Evolutionary conservation across 2,888 invertebrate genomes (phyloP).

Genomic region (Eupithecia pulchellata): DNA sequence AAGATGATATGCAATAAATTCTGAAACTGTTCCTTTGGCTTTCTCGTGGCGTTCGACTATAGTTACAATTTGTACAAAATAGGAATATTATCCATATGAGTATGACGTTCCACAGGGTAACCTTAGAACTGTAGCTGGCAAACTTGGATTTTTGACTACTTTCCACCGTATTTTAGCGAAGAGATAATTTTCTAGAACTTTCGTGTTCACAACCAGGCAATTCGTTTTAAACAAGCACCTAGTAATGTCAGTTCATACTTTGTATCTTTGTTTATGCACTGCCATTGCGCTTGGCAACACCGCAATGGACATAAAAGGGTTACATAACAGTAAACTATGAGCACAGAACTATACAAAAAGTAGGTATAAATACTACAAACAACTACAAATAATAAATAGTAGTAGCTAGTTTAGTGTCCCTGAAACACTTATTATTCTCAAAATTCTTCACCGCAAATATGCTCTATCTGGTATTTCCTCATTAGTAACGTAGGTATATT

Average conservation of each 20-base stretch:
- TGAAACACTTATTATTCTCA: too few relatives aligned
- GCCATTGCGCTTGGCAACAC: conserved; percentile 17
- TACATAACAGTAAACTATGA: not conserved
- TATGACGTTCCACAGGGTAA: not conserved
- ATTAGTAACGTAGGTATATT: not conserved
- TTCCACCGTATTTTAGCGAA: not conserved
- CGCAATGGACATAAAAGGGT: not conserved
- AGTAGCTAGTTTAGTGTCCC: too few relatives aligned
- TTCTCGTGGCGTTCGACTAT: not conserved
- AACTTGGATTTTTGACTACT: not conserved
- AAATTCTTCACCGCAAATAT: too few relatives aligned
- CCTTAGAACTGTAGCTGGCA: not conserved
- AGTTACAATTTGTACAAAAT: not conserved
- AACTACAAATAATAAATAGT: too few relatives aligned
- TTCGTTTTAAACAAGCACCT: conserved; percentile 31
- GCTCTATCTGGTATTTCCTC: not conserved
- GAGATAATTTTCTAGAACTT: not conserved
- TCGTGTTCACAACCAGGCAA: conserved; percentile 9
- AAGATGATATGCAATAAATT: not conserved
- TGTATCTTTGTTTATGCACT: conserved; percentile 24
- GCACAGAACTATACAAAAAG: not conserved
- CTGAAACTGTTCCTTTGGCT: not conserved
- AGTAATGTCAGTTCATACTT: conserved; percentile 22
- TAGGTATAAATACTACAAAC: not conserved
- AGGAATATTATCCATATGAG: not conserved